These are phyloP conservation scores for Synanceia verrucosa DNA, from an alignment of 2,797 vertebrate species.

Conservation along the genomic window DNA sequence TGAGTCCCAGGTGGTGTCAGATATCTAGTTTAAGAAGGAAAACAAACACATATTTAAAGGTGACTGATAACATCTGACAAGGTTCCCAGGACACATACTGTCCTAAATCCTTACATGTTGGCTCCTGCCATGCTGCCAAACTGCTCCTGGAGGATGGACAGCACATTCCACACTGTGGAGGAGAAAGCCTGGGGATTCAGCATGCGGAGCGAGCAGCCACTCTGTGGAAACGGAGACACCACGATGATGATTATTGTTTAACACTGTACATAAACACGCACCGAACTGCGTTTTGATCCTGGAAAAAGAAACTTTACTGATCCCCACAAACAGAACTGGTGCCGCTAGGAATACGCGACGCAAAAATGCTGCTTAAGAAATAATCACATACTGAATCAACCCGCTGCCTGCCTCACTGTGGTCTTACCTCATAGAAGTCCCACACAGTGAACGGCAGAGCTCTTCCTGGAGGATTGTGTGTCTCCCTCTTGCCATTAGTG, in stretches of 20 bases:
- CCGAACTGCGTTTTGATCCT: constrained; percentile 25
- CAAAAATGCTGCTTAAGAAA: background rate
- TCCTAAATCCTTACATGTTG: constrained; percentile 81
- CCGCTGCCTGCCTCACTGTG: background rate
- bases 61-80: background rate
- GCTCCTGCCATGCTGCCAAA: constrained; percentile 96
- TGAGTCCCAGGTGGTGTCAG: constrained; percentile 93
- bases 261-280: constrained; percentile 22
- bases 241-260: background rate
- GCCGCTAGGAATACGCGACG: background rate
- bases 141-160: constrained; percentile 93
- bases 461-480: constrained; percentile 90
- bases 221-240: constrained; percentile 61
- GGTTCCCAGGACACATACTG: background rate
- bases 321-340: background rate
- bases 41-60: background rate
- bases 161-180: constrained; percentile 87
- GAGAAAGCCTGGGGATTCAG: constrained; percentile 96
- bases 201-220: constrained; percentile 92
- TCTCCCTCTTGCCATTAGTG: constrained; percentile 87
- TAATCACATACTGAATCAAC: background rate
- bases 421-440: constrained; percentile 88
- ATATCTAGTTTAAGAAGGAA: constrained; percentile 78
- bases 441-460: constrained; percentile 91
- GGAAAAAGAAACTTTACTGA: constrained; percentile 23